These are phyloP conservation scores for Caenorhabditis tropicalis DNA, from an alignment of 1,140 invertebrate genomes.

Conservation along the genomic window DNA sequence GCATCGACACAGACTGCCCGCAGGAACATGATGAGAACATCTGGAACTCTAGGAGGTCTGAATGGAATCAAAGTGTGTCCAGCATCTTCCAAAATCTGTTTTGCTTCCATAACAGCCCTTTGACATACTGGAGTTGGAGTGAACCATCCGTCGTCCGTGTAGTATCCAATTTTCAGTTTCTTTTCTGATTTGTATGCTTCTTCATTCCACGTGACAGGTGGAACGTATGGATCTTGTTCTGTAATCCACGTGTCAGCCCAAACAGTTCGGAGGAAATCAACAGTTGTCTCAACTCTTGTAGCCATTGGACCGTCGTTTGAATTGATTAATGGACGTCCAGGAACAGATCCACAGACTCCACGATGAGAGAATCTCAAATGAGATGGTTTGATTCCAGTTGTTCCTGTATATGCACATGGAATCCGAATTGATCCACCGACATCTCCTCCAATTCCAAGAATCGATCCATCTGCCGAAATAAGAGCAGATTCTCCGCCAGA, in stretches of 20 bases:
- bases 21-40: slow-evolving; percentile 39
- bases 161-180: slow-evolving; percentile 71
- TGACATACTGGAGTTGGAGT: slow-evolving; percentile 70
- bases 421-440: slow-evolving; percentile 72
- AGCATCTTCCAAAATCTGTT: slow-evolving; percentile 60
- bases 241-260: slow-evolving; percentile 51
- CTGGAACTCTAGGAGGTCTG: slow-evolving; percentile 55
- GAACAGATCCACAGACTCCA: slow-evolving; percentile 50
- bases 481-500: slow-evolving; percentile 70
- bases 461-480: slow-evolving; percentile 68
- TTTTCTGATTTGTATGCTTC: slow-evolving; percentile 46
- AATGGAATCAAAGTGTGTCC: slow-evolving; percentile 70
- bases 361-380: slow-evolving; percentile 43
- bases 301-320: slow-evolving; percentile 55
- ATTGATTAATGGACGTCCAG: slow-evolving; percentile 54
- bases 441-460: slow-evolving; percentile 72
- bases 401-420: slow-evolving; percentile 65
- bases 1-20: slow-evolving; percentile 53
- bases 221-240: slow-evolving; percentile 51
- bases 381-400: slow-evolving; percentile 52
- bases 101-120: slow-evolving; percentile 67
- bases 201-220: slow-evolving; percentile 53
- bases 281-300: slow-evolving; percentile 31
- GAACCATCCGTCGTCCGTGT: slow-evolving; percentile 67
- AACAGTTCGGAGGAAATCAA: slow-evolving; percentile 39